Percentiles rank a stretch among this genome's conserved stretches.
phyloP scores from a whole-genome alignment of 2,797 vertebrate genomes.

The Decapterus maruadsi region DNA sequence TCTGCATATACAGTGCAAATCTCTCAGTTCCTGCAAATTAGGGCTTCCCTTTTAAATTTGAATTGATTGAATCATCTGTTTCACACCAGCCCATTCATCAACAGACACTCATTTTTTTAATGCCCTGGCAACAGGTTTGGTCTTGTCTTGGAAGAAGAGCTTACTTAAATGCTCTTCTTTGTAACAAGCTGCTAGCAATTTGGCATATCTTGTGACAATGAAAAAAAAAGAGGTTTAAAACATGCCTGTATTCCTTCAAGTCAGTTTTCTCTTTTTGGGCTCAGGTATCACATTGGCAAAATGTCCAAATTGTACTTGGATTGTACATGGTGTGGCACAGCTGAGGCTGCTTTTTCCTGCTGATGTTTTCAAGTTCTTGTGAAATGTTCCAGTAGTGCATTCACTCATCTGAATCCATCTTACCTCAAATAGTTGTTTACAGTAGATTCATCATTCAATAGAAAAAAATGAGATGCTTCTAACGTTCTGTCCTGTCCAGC shows the following conservation, averaged over 20 bases:
- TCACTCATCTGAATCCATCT: not conserved
- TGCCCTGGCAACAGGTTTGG: conserved; percentile 17
- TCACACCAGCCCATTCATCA: conserved; percentile 23
- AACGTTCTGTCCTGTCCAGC: not conserved
- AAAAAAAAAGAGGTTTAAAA: not conserved
- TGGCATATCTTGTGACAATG: not conserved
- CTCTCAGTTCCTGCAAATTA: conserved; percentile 28
- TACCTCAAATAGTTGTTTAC: not conserved
- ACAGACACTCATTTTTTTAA: conserved; percentile 38
- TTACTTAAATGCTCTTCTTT: conserved; percentile 18
- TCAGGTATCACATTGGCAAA: not conserved
- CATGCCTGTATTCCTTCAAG: not conserved
- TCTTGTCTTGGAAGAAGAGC: conserved; percentile 36
- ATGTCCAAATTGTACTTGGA: not conserved
- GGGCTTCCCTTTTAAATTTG: conserved; percentile 19
- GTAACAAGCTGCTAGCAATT: not conserved
- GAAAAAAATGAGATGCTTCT: not conserved
- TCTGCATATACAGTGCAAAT: conserved; percentile 5
- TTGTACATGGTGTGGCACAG: not conserved
- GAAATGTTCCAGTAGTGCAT: not conserved
- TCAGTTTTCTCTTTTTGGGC: not conserved
- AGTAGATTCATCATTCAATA: not conserved
- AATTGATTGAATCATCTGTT: conserved; percentile 41
- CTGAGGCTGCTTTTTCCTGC: not conserved
- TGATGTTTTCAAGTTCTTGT: not conserved